phyloP scores from a whole-genome alignment of 2,797 vertebrate genomes.

The Decapterus maruadsi region DNA sequence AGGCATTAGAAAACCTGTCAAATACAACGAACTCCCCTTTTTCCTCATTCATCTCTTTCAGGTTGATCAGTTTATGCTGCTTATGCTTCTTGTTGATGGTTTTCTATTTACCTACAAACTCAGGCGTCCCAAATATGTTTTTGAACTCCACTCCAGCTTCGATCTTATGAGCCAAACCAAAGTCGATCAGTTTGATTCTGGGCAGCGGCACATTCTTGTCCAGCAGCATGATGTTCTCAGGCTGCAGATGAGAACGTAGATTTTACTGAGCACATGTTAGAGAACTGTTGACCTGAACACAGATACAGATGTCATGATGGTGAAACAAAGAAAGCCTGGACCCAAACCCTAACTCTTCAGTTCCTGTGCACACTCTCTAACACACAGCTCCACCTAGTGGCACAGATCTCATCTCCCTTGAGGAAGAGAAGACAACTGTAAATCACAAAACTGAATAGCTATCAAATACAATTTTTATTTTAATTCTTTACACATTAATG shows the following conservation, averaged over 20 bases:
- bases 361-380: background rate
- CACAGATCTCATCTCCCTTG: background rate
- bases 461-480: no score
- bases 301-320: background rate
- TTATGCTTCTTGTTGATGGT: no score
- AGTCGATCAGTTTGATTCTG: slow-evolving; percentile 97
- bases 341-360: background rate
- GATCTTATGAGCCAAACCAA: slow-evolving; percentile 95
- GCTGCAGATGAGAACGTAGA: slow-evolving; percentile 80
- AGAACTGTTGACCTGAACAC: background rate
- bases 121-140: slow-evolving; percentile 97
- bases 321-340: no score
- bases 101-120: slow-evolving; percentile 91
- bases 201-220: slow-evolving; percentile 93
- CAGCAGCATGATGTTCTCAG: slow-evolving; percentile 98
- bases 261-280: background rate
- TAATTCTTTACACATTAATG: no score
- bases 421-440: no score
- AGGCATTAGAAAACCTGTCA: no score
- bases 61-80: no score
- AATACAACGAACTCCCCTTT: no score
- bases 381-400: slow-evolving; percentile 26
- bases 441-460: no score
- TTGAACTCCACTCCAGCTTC: slow-evolving; percentile 98
- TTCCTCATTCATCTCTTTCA: no score